Percentiles rank a stretch among this genome's conserved stretches.
These are phyloP conservation scores for Oryzias melastigma DNA, from an alignment of 2,113 vertebrate genomes.

Conservation along the genomic window DNA sequence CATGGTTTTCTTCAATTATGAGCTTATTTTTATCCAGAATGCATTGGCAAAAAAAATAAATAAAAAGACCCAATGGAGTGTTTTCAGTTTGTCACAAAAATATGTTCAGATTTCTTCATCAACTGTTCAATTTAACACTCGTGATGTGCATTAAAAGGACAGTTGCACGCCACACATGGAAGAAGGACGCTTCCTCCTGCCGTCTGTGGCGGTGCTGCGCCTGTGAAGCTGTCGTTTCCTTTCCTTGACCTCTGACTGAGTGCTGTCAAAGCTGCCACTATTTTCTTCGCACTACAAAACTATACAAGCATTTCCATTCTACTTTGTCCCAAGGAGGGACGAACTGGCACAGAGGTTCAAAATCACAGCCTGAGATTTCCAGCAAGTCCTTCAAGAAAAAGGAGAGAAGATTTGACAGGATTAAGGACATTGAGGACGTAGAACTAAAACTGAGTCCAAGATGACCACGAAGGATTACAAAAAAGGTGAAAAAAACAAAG, in stretches of 20 bases:
- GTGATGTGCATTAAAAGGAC: not conserved
- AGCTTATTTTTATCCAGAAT: too few species aligned
- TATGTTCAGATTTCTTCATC: too few species aligned
- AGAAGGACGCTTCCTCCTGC: not conserved
- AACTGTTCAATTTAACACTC: too few species aligned
- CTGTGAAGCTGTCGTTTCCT: constrained; percentile 26
- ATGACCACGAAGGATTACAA: too few species aligned
- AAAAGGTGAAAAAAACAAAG: too few species aligned
- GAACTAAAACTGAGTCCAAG: too few species aligned
- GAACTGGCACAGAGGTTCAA: constrained; percentile 24
- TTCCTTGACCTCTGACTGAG: constrained; percentile 56
- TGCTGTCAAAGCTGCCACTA: constrained; percentile 45
- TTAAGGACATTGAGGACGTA: not conserved
- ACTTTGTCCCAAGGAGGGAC: constrained; percentile 1
- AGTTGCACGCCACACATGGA: not conserved
- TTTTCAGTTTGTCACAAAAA: too few species aligned
- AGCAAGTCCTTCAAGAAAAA: not conserved
- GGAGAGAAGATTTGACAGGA: not conserved
- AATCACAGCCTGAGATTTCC: constrained; percentile 28
- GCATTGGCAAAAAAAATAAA: too few species aligned
- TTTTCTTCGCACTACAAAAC: constrained; percentile 33
- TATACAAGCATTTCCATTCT: constrained; percentile 31
- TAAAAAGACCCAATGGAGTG: too few species aligned
- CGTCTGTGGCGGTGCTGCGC: constrained; percentile 3
- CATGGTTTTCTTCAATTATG: too few species aligned